A percentile compares a stretch with the other conserved stretches of the same genome.
phyloP scores from a whole-genome alignment of 2,113 vertebrate species.

The Hydropotes inermis region DNA sequence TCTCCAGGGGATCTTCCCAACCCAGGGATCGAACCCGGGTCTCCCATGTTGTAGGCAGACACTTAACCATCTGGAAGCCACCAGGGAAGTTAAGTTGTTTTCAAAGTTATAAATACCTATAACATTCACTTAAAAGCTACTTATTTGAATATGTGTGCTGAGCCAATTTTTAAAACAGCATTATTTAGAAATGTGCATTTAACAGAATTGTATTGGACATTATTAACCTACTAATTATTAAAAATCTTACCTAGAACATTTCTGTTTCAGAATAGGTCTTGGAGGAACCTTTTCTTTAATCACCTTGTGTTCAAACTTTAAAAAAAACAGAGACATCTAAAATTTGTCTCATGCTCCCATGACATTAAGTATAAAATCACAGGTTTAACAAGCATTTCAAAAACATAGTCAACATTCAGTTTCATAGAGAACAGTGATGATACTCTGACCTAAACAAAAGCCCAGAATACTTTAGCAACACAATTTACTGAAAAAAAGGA shows the following conservation, averaged over 20 bases:
- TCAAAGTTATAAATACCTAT: neutral
- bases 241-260: constrained; percentile 89
- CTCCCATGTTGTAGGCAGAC: too few species aligned
- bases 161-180: constrained; percentile 12
- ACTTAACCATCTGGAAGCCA: too few species aligned
- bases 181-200: constrained; percentile 45
- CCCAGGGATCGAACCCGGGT: too few species aligned
- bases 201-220: constrained; percentile 9
- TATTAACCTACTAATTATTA: neutral
- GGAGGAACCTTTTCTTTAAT: constrained; percentile 79
- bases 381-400: neutral
- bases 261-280: constrained; percentile 87
- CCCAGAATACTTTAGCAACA: constrained; percentile 28
- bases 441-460: constrained; percentile 7
- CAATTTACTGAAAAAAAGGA: constrained; percentile 27
- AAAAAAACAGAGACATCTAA: constrained; percentile 67
- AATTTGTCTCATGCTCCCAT: constrained; percentile 47
- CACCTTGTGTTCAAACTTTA: constrained; percentile 91
- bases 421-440: neutral
- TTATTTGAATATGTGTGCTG: neutral
- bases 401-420: neutral
- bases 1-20: too few species aligned
- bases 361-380: constrained; percentile 29
- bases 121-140: constrained; percentile 23
- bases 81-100: neutral